Base-by-base conservation (phyloP, 2,888 invertebrate genomes). In the Cryptus viduatorius region DNA sequence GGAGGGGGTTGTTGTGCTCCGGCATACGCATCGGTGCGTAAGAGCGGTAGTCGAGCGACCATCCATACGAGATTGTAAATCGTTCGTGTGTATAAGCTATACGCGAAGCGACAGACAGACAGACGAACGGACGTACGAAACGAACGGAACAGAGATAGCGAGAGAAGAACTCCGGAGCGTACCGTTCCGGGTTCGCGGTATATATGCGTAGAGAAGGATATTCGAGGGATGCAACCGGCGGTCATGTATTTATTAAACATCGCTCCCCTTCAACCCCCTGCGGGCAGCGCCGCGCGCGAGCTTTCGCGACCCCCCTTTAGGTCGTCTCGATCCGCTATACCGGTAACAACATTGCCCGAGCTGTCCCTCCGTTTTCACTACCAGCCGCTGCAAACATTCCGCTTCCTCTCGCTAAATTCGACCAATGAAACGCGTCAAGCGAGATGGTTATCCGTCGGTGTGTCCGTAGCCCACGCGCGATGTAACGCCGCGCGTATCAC, bases 171-270 rank as follows among this genome's bases (percentile, higher is more conserved):
- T 24, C 10, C 8, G 31, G 53, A 65, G 76, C 29, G 53, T 53
- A 16, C 68, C 29, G 53, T 53, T 7, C 68, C 67, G 71, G 61
- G 31, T 46, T 67, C 68, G 5, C 68, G 5, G 68, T 7, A 37
- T 48, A 37, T 61, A 31, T 10, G n/a, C 29, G 44, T 14, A 24
- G 14, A 19, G 16, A 24, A 53, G 19, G 56, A 61, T 16, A 37
- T 48, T 42, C 14, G 50, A 16, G 48, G 67, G 69, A 53, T 82
- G 82, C 68, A 8, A 79, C 81, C 85, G 77, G 77, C 79, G 86
- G 84, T 87, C 88, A 86, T 89, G 90, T 90, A 90, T 90, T 90
- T 90, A 90, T 90, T 90, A 90, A 90, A 90, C 90, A 88, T 87
- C 81, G 80, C 73, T 72, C 77, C 72, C 86, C 80, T 80, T 71